Evolutionary conservation across 2,888 invertebrate species (phyloP), one percentile per base, ranked within the genome.

Genomic region (Chymomyza fuscimana): DNA sequence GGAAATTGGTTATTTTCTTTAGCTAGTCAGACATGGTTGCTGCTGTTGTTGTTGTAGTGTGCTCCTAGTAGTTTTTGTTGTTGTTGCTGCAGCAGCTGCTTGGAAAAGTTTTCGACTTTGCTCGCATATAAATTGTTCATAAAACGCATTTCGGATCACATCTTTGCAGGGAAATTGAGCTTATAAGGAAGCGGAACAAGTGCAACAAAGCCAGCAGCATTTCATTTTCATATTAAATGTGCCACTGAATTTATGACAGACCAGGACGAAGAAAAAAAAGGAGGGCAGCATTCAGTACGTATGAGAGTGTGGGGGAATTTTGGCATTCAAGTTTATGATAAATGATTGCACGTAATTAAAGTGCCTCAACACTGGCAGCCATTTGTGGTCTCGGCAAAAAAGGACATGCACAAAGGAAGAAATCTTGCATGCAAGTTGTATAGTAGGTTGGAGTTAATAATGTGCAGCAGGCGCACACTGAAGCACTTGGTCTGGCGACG

Each of bases 101-200:
- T 80, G 74, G 74, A 76, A 46, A 46, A 78, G 80, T 84, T 84
- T 82, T 81, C 82, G 83, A 82, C 82, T 80, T 81, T 83, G 82
- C 86, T 88, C 87, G 90, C 89, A 86, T 89, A 89, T 89, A 89
- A 90, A 90, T 91, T 88, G 91, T 87, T 89, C 88, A 89, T 91
- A 90, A 88, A 86, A 86, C 74, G 76, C 84, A 83, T 86, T 72
- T 83, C 72, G 80, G 81, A 77, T 86, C 74, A 77, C 70, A 81
- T 80, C 46, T 46, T 51, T 74, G 74, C 67, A 67, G 77, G 77
- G 80, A 79, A 80, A 79, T 80, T 76, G 72, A 67, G 69, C 80
- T 68, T 60, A 79, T 64, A 69, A 80, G 77, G 70, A 80, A 74
- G 72, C 63, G 32, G 32, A 32, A 32, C 32, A 32, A 32, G 32